Evolutionary conservation across 2,797 vertebrate genomes (phyloP).

Genomic region (Malacoraja senta): DNA sequence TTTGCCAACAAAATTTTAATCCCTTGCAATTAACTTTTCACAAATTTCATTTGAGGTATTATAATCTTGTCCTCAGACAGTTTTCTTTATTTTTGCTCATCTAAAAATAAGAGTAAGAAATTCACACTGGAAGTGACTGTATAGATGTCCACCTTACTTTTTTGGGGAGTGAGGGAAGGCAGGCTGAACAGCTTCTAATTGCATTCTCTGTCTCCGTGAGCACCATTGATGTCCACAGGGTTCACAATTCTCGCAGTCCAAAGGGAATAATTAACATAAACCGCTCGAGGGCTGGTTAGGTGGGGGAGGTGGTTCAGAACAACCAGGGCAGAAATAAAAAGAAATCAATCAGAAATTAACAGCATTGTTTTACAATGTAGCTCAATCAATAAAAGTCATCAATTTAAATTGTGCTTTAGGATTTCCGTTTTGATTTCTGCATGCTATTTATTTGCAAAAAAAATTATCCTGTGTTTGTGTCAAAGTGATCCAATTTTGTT

Average conservation of each 20-base stretch:
- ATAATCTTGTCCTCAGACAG: neutral
- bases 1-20: slow-evolving; percentile 2
- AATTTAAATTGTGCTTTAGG: neutral
- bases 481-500: neutral
- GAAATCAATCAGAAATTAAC: neutral
- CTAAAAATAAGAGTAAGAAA: neutral
- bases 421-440: neutral
- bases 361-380: neutral
- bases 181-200: neutral
- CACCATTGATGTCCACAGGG: neutral
- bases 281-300: neutral
- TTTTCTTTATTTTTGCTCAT: neutral
- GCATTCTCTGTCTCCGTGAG: neutral
- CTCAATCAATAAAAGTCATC: neutral
- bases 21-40: neutral
- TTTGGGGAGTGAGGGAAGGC: neutral
- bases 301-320: neutral
- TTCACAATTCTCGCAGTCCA: neutral
- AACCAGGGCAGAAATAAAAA: neutral
- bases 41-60: neutral
- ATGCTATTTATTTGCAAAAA: neutral
- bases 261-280: neutral
- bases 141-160: neutral
- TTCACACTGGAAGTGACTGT: neutral
- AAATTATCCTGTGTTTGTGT: neutral